These are phyloP conservation scores for Beaufortia kweichowensis DNA, from an alignment of 2,113 vertebrate genomes.

Conservation along the genomic window DNA sequence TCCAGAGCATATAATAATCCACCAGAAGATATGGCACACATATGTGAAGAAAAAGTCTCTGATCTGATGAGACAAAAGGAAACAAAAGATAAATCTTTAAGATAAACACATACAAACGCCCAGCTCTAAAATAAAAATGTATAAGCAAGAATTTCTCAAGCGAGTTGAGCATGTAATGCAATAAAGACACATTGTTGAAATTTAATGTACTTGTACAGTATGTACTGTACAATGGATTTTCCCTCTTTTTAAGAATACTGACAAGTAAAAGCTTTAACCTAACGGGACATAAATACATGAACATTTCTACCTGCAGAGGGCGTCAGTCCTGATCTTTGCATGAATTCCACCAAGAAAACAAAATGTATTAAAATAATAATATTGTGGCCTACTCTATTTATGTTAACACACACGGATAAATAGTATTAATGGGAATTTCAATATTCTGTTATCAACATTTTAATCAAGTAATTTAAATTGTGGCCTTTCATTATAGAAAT, in stretches of 20 bases:
- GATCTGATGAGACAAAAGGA: too few species aligned
- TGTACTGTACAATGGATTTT: background rate
- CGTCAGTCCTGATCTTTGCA: background rate
- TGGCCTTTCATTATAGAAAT: background rate
- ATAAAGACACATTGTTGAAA: background rate
- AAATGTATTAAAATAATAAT: background rate
- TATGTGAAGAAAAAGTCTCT: too few species aligned
- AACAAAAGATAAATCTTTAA: too few species aligned
- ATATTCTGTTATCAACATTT: background rate
- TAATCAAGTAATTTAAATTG: background rate
- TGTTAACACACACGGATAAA: too few species aligned
- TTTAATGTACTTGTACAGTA: background rate
- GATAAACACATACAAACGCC: too few species aligned
- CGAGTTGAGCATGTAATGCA: background rate
- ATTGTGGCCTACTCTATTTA: too few species aligned
- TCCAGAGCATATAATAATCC: too few species aligned
- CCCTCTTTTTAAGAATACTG: background rate
- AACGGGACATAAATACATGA: background rate
- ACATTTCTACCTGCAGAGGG: slow-evolving; percentile 11
- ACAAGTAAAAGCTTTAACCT: background rate
- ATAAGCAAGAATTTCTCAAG: background rate
- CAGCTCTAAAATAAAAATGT: too few species aligned
- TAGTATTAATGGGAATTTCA: too few species aligned
- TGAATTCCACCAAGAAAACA: background rate
- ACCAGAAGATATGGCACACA: too few species aligned